Base-by-base conservation (phyloP, 2,888 invertebrate genomes). In the Hybos culiciformis region DNA sequence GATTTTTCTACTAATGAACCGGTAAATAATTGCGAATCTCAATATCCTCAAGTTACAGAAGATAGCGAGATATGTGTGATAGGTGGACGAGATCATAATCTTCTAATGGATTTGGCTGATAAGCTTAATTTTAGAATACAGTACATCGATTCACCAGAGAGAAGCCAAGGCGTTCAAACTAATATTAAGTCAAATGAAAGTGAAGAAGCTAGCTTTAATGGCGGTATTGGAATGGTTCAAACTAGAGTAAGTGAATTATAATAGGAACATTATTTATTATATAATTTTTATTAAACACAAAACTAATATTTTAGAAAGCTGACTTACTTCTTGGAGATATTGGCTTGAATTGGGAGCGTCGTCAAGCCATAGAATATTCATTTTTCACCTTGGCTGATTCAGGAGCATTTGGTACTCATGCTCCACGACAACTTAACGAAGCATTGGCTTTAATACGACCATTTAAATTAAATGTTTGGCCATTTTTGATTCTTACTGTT, bases 381-480 rank as follows among this genome's bases (percentile, higher is more conserved):
- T 83, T 83, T 55, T 69, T 82, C 42, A 83, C 83, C 0, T 63
- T 83, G 31, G 81, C 82, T 1, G 83, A 83, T 55, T 82, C 80
- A 15, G 83, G 81, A 0, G 82, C 83, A 0, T 83, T 83, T 55
- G 70, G 81, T 2, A 83, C 83, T 0, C 83, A 83, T 51, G 78
- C 82, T 0, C 83, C 83, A 0, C 75, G 78, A 1, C 74, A 74
- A 44, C 64, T 83, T 1, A 83, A 80, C 51, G 83, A 83, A 56
- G 81, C 83, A 1, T 56, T 83, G 15, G 83, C 82, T 9, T 71
- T 83, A 17, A 71, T 83, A 48, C 69, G 83, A 39, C 83, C 83
- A 1, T 83, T 83, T 54, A 75, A 75, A 44, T 77, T 76, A 72
- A 74, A 81, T 66, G 83, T 83, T 0, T 83, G 83, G 83, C 81